Percentiles rank a stretch among this genome's conserved stretches.
Conservation (phyloP, 2,113 vertebrate species). For the Orcinus orca region DNA sequence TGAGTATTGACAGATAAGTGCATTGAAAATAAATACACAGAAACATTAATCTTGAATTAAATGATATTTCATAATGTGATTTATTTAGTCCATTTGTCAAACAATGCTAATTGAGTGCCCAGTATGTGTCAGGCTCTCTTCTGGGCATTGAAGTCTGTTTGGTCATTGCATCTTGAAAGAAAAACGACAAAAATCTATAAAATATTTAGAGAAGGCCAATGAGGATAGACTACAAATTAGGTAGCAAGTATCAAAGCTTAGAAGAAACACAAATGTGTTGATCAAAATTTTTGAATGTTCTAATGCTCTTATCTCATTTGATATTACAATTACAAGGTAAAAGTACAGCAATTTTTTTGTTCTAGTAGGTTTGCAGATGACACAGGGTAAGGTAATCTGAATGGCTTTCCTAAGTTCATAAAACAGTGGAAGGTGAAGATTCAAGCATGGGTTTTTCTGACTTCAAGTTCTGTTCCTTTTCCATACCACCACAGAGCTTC, state of each 20-base stretch:
- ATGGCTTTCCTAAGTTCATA: neutral
- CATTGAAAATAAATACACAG: constrained; percentile 8
- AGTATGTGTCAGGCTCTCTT: neutral
- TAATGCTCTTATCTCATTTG: neutral
- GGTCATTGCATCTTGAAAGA: neutral
- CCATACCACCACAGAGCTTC: neutral
- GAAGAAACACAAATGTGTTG: neutral
- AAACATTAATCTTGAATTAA: constrained; percentile 46
- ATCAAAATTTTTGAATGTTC: neutral
- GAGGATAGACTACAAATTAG: constrained; percentile 18
- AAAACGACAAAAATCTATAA: neutral
- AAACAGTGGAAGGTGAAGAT: neutral
- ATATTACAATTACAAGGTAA: neutral
- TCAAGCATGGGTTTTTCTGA: neutral
- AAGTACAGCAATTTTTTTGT: neutral
- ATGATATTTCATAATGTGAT: neutral
- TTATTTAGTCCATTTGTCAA: constrained; percentile 43
- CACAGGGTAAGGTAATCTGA: neutral
- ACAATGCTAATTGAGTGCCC: neutral
- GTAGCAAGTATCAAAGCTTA: neutral
- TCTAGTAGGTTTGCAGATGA: neutral
- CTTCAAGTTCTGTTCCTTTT: neutral
- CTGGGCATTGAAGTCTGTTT: neutral
- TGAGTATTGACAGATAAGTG: neutral
- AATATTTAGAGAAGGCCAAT: constrained; percentile 12